Base-by-base conservation (phyloP, 2,797 vertebrate genomes). In the Sorex maritimensis region DNA sequence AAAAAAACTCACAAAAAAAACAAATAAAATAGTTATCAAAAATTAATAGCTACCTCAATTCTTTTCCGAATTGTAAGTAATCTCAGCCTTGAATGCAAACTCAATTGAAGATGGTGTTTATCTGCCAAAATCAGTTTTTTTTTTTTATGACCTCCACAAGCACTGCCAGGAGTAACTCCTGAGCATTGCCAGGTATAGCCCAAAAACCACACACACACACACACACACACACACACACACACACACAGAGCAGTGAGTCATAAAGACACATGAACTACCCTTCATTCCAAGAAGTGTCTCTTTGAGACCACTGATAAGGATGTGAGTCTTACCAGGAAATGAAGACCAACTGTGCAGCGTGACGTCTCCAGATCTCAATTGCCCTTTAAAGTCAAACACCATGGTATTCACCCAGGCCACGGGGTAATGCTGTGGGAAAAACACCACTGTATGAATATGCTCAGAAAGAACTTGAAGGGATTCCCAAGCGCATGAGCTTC, bases 371-470 rank as follows among this genome's bases (percentile, higher is more conserved):
- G 98, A 99, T 98, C 98, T 99, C 97, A 99, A 95, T 55, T 99
- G 99, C 94, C 99, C 99, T 98, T 99, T 99, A 98, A 99, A 99
- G 98, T 99, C 99, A 98, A 99, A 99, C 96, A 99, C 98, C 99
- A 99, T 99, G 14, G 99, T 99, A 98, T 99, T 99, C 92, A 99
- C 99, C 99, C 99, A 99, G 23, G 99, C 99, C 89, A 99, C 99
- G 75, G 99, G 99, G 98, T 99, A 99, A 97, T 99, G 99, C 99
- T 99, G 98, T 86, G 80, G 97, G 93, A 93, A 97, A 96, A 90
- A 44, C 10, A 82, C 0, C 55, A 68, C 3, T 17, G 63, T n/a
- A 90, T 89, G 95, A 41, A 81, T 13, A 41, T 68, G 49, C 0
- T 11, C 71, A 93, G 58, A 93, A 90, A 24, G 44, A 55, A 88